Conservation (phyloP, 2,797 vertebrate genomes). For the Erithacus rubecula region DNA sequence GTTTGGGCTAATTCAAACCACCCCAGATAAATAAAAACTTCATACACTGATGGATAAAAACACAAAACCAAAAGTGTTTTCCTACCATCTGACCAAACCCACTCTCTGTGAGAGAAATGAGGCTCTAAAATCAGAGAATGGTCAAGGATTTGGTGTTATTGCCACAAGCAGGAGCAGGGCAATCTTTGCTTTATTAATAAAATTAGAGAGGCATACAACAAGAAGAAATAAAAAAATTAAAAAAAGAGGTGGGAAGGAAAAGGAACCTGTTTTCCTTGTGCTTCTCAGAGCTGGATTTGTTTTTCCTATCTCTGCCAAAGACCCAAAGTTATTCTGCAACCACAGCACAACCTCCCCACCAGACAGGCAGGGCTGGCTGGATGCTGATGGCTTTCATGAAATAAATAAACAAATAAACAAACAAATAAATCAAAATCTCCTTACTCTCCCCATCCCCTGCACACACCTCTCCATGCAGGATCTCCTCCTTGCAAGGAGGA, state of each 20-base stretch:
- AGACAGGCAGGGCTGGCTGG: slow-evolving; percentile 42
- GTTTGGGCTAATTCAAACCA: not conserved
- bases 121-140: not conserved
- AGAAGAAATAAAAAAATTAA: not conserved
- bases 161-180: not conserved
- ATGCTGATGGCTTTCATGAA: not conserved
- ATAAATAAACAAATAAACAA: not conserved
- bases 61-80: not conserved
- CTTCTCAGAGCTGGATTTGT: not conserved
- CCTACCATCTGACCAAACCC: not conserved
- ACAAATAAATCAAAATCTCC: not conserved
- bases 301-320: not conserved
- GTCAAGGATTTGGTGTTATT: not conserved
- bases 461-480: not conserved
- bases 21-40: not conserved
- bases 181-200: not conserved
- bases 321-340: slow-evolving; percentile 17
- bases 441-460: not conserved
- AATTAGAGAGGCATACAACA: not conserved
- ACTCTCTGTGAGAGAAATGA: not conserved
- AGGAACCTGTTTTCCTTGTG: not conserved
- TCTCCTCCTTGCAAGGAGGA: not conserved
- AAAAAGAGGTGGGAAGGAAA: not conserved
- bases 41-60: not conserved
- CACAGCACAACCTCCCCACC: slow-evolving; percentile 40